These are phyloP conservation scores for Synergus gifuensis DNA, from an alignment of 2,888 invertebrate species.

Conservation along the genomic window DNA sequence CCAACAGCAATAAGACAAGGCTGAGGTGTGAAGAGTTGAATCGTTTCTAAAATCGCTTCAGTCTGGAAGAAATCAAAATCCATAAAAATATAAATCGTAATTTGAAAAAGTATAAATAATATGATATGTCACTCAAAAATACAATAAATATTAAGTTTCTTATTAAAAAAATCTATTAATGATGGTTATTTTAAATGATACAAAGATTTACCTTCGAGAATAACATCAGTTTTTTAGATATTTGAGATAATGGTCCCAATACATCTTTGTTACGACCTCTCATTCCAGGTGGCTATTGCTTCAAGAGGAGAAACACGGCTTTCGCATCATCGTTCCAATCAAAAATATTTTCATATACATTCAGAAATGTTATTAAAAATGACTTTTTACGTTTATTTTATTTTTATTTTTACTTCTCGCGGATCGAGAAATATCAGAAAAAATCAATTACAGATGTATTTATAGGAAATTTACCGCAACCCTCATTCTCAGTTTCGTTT, in stretches of 20 bases:
- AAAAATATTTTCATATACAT: not conserved
- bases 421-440: not conserved
- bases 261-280: not conserved
- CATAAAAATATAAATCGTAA: constrained; percentile 7
- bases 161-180: not conserved
- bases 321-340: not conserved
- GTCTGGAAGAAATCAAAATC: constrained; percentile 21
- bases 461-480: not conserved
- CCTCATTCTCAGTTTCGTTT: not conserved
- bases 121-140: not conserved
- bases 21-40: constrained; percentile 27
- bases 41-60: constrained; percentile 27
- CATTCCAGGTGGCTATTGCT: not conserved
- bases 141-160: not conserved
- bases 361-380: not conserved
- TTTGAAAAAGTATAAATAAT: not conserved
- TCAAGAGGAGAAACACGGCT: not conserved
- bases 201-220: not conserved
- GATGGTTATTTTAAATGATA: not conserved
- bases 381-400: too few relatives aligned
- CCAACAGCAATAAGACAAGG: constrained; percentile 47
- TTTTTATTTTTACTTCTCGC: too few relatives aligned
- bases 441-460: not conserved
- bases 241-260: not conserved
- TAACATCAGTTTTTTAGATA: constrained; percentile 5